Evolutionary conservation across 2,888 invertebrate genomes (phyloP), one percentile per base, ranked within the genome.

Genomic region (Drosophila prostipennis): DNA sequence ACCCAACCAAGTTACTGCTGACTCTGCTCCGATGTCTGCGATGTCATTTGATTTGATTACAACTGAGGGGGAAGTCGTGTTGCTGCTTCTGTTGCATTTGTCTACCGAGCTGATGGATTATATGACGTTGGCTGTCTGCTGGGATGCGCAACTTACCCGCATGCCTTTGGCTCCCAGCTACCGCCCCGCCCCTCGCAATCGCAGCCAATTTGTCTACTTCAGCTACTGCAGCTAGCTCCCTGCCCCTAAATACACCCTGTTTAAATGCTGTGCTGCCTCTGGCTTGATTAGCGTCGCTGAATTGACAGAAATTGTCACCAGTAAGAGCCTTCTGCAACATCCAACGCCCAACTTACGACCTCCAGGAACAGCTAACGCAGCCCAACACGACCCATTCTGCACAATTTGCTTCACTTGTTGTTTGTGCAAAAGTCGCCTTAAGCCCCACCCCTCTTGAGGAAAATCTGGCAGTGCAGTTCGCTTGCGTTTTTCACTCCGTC

Each of bases 211-310:
- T 26, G 80, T 80, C 80, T 79, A 65, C 56, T 26, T 26, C 26
- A 26, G 26, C 26, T 61, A 39, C 39, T 43, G 36, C 14, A 40
- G 16, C 7, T 7, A 29, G 2, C 16, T 32, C 45, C 23, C 1
- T 13, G 13, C 19, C 19, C 34, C 43, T 26, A 19, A 14, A 32
- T 46, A 23, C 65, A 69, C 51, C 61, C 75, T 46, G 70, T 69
- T 82, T 82, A 74, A 80, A 78, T 82, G 79, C 70, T 69, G 52
- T 36, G 53, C 76, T 80, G 78, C 71, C 40, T 70, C 60, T 69
- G 74, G 79, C 83, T 80, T 86, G 86, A 83, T 83, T 83, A 83
- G 86, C 82, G 83, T 58, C 80, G 82, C 82, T 83, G 86, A 86
- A 86, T 83, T 80, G 82, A 86, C 82, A 86, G 76, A 83, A 80